These are phyloP conservation scores for Drosophila gaucha DNA, from an alignment of 2,888 invertebrate genomes.

Conservation along the genomic window DNA sequence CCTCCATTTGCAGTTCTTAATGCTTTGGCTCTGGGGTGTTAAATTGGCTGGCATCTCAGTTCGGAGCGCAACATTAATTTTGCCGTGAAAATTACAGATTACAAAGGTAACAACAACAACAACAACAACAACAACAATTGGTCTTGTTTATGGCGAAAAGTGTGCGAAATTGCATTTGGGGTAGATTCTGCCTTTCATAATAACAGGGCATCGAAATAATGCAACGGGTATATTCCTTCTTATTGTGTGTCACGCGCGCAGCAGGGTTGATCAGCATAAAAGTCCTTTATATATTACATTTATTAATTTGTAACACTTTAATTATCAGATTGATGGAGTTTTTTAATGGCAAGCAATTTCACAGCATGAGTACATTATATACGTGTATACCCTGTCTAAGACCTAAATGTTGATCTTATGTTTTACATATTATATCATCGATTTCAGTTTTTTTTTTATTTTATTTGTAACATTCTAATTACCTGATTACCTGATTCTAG, in stretches of 20 bases:
- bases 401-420: background rate
- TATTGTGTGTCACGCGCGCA: background rate
- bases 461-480: background rate
- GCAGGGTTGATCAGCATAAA: background rate
- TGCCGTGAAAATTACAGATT: conserved; percentile 54
- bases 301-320: background rate
- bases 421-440: background rate
- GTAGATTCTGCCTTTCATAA: background rate
- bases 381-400: background rate
- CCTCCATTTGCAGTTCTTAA: conserved; percentile 1
- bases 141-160: conserved; percentile 32
- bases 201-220: background rate
- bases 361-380: background rate
- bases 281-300: background rate
- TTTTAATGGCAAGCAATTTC: no score
- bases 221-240: conserved; percentile 2
- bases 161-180: conserved; percentile 42
- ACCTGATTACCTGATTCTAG: background rate
- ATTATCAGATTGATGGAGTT: background rate
- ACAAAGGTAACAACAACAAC: conserved; percentile 16
- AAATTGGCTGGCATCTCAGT: conserved; percentile 44
- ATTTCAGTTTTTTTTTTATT: background rate
- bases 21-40: conserved; percentile 9
- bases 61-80: conserved; percentile 56
- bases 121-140: background rate